Conservation (phyloP, 2,888 invertebrate species). For the Noctua pronuba region DNA sequence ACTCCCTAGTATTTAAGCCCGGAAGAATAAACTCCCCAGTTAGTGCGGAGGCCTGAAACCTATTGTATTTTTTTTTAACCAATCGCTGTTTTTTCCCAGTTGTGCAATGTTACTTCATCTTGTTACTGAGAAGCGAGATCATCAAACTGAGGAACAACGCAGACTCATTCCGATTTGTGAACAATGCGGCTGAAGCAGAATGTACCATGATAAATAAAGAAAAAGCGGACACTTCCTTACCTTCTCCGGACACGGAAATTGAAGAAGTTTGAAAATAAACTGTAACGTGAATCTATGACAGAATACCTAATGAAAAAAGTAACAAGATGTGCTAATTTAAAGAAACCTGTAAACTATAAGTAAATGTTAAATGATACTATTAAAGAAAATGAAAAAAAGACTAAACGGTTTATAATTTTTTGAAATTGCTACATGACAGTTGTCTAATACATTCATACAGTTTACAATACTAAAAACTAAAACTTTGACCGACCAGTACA, state of each 20-base stretch:
- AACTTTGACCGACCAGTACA: no score
- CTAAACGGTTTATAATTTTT: no score
- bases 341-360: background rate
- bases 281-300: no score
- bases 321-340: background rate
- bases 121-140: conserved; percentile 26
- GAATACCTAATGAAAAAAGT: no score
- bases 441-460: no score
- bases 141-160: background rate
- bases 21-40: background rate
- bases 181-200: conserved; percentile 21
- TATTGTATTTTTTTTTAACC: background rate
- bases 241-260: background rate
- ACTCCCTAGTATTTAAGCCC: background rate
- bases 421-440: background rate
- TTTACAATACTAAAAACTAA: no score
- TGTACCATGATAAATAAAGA: conserved; percentile 14
- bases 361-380: background rate
- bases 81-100: background rate
- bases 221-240: background rate
- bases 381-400: background rate
- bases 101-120: conserved; percentile 16
- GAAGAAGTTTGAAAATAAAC: background rate
- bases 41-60: background rate
- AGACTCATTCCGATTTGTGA: conserved; percentile 10